Conservation (phyloP, 2,888 invertebrate species). For the Calliphora vomitoria region DNA sequence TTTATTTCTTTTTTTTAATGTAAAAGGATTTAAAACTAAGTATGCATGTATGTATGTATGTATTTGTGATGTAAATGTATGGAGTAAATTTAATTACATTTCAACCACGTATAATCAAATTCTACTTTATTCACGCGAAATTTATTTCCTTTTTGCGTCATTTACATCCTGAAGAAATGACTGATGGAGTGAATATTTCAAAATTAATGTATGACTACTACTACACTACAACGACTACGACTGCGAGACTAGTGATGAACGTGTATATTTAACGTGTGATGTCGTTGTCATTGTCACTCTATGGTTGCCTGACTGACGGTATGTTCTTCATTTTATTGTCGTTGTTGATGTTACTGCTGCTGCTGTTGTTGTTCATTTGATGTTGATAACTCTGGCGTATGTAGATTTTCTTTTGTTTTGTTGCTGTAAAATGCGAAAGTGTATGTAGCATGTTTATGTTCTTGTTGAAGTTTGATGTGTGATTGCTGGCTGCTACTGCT, state of each 20-base stretch:
- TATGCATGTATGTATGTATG: background rate
- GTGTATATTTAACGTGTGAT: constrained; percentile 71
- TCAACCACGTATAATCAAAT: constrained; percentile 68
- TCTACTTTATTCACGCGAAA: constrained; percentile 71
- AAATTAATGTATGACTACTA: constrained; percentile 69
- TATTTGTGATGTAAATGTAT: constrained; percentile 15
- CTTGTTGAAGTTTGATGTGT: constrained; percentile 63
- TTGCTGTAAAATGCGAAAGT: background rate
- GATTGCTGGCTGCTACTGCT: constrained; percentile 62
- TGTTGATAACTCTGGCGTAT: constrained; percentile 61
- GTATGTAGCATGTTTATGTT: constrained; percentile 29
- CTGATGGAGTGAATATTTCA: constrained; percentile 72
- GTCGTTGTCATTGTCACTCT: constrained; percentile 67
- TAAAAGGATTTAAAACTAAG: constrained; percentile 22
- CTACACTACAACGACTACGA: constrained; percentile 5
- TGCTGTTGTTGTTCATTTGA: constrained; percentile 67
- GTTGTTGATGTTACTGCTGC: constrained; percentile 35
- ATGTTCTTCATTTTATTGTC: constrained; percentile 58
- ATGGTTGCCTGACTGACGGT: constrained; percentile 31
- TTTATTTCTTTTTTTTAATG: background rate
- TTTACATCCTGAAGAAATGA: constrained; percentile 73
- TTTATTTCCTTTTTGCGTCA: constrained; percentile 74
- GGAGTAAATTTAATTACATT: constrained; percentile 70
- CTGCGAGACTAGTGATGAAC: constrained; percentile 52
- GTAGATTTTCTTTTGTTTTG: constrained; percentile 51